phyloP scores from a whole-genome alignment of 35 echinoderm and acorn worm species.

The Ophiothrix spiculata region DNA sequence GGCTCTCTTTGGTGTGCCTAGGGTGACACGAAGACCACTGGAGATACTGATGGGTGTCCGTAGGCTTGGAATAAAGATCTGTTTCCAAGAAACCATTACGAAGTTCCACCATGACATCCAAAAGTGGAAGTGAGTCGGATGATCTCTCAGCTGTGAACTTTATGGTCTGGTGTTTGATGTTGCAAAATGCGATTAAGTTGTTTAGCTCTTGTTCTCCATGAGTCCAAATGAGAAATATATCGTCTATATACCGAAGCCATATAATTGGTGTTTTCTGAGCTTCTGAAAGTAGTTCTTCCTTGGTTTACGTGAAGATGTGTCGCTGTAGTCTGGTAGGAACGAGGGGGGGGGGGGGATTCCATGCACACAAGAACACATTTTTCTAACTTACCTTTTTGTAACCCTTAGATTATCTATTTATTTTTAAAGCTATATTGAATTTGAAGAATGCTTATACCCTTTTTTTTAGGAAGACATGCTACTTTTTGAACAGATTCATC shows the following conservation, averaged over 20 bases:
- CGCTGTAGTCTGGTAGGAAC: too few relatives aligned
- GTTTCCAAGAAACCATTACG: neutral
- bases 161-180: neutral
- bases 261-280: too few relatives aligned
- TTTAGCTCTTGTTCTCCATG: neutral
- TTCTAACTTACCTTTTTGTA: too few relatives aligned
- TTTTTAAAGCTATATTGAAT: too few relatives aligned
- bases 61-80: constrained; percentile 4
- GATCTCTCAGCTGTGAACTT: neutral
- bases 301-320: too few relatives aligned
- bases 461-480: too few relatives aligned
- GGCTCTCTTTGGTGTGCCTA: neutral
- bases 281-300: too few relatives aligned
- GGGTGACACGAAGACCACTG: neutral
- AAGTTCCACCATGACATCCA: neutral
- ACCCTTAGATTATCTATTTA: too few relatives aligned
- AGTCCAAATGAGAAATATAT: neutral
- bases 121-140: neutral
- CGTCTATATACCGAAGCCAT: neutral
- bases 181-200: neutral
- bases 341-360: too few relatives aligned
- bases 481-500: too few relatives aligned
- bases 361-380: too few relatives aligned
- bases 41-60: neutral
- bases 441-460: too few relatives aligned